A percentile compares a stretch with the other conserved stretches of the same genome.
These are phyloP conservation scores for Eira barbara DNA, from an alignment of 2,113 vertebrate species.

Conservation along the genomic window DNA sequence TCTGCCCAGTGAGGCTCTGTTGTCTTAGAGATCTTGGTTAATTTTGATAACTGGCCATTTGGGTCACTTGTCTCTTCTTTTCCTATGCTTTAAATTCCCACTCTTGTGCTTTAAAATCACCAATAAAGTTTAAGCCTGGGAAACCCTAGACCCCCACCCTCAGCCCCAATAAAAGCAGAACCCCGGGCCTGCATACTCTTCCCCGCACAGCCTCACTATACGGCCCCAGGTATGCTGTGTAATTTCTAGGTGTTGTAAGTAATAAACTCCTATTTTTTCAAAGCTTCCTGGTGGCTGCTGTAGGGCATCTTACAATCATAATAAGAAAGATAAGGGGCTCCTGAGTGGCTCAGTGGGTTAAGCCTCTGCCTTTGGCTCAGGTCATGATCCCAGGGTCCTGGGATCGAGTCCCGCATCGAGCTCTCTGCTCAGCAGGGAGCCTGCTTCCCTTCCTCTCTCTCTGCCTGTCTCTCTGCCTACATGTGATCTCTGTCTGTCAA, in stretches of 20 bases:
- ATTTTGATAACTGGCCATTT: not conserved
- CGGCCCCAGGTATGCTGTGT: not conserved
- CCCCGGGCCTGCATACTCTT: not conserved
- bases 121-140: not conserved
- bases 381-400: too few relatives aligned
- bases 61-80: not conserved
- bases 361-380: too few relatives aligned
- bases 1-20: not conserved
- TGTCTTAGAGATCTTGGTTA: not conserved
- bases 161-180: not conserved
- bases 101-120: not conserved
- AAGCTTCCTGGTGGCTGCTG: not conserved
- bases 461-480: too few relatives aligned
- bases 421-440: too few relatives aligned
- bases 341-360: too few relatives aligned
- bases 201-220: not conserved
- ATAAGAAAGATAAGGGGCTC: not conserved
- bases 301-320: not conserved
- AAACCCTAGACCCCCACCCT: not conserved
- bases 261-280: not conserved
- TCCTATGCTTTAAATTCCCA: not conserved
- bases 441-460: too few relatives aligned
- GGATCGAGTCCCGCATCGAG: too few relatives aligned
- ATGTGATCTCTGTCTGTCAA: too few relatives aligned
- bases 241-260: not conserved